phyloP scores from a whole-genome alignment of 2,888 invertebrate species.

The Schizaphis graminum region DNA sequence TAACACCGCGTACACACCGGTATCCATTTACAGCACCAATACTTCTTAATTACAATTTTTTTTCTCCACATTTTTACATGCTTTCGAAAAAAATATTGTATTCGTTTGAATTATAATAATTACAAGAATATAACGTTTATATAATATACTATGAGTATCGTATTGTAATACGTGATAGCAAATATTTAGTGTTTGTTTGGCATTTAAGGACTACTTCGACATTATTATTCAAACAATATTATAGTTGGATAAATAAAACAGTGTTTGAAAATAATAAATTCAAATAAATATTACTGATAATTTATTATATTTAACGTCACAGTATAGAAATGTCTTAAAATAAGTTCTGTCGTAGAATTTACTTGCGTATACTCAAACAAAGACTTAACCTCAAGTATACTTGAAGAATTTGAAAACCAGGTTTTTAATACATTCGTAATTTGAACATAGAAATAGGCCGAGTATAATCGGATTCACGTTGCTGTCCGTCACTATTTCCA shows the following conservation, averaged over 20 bases:
- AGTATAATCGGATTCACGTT: too few species aligned
- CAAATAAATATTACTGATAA: background rate
- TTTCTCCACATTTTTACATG: too few species aligned
- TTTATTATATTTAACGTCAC: background rate
- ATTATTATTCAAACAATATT: background rate
- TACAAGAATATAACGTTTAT: background rate
- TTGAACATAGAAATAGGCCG: background rate
- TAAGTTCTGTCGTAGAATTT: background rate
- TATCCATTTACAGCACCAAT: background rate
- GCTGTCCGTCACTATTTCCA: too few species aligned
- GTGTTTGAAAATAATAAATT: background rate
- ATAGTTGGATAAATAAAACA: background rate
- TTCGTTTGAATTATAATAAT: background rate
- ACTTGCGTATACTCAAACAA: background rate
- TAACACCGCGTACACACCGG: background rate
- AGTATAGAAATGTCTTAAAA: background rate
- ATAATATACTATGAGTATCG: background rate
- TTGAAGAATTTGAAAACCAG: background rate
- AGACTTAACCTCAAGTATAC: background rate
- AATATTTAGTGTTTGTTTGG: background rate
- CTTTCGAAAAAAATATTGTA: background rate
- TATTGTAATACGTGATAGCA: background rate
- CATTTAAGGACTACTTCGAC: background rate
- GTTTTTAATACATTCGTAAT: background rate
- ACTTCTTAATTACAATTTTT: background rate